Evolutionary conservation across 2,797 vertebrate genomes (phyloP).

Genomic region (Aeoliscus strigatus): DNA sequence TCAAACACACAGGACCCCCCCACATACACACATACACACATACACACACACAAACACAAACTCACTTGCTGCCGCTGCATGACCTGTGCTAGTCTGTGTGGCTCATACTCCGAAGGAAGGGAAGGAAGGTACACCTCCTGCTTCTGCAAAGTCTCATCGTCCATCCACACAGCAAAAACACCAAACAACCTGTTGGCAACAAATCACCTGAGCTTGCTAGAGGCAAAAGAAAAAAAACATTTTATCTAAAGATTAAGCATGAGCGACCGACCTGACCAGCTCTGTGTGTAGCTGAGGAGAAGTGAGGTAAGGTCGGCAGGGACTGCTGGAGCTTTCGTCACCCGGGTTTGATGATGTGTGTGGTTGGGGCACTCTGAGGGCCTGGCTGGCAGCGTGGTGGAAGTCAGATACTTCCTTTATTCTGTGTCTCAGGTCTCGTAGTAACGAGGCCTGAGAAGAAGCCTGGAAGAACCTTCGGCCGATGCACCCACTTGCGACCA

Average conservation of each 20-base stretch:
- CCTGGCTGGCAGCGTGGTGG: slow-evolving; percentile 91
- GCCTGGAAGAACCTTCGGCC: slow-evolving; percentile 89
- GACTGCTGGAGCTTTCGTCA: slow-evolving; percentile 49
- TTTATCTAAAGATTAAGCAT: neutral
- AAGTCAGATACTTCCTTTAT: slow-evolving; percentile 90
- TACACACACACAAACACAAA: neutral
- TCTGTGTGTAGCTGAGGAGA: slow-evolving; percentile 91
- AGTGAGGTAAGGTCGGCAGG: slow-evolving; percentile 69
- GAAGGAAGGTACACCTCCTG: slow-evolving; percentile 90
- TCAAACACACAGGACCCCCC: neutral
- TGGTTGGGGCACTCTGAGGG: slow-evolving; percentile 75
- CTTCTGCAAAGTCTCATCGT: slow-evolving; percentile 92
- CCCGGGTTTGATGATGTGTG: slow-evolving; percentile 62
- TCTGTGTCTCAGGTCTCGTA: slow-evolving; percentile 85
- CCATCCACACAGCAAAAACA: slow-evolving; percentile 89
- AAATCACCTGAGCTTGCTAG: neutral
- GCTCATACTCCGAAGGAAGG: slow-evolving; percentile 89
- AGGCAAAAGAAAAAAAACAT: too few relatives aligned
- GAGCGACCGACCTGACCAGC: slow-evolving; percentile 81
- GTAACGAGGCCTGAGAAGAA: slow-evolving; percentile 73
- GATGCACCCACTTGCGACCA: slow-evolving; percentile 88
- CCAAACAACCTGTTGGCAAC: slow-evolving; percentile 83
- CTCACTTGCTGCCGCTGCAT: slow-evolving; percentile 87
- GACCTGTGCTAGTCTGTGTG: slow-evolving; percentile 87
- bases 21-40: neutral